Evolutionary conservation across 2,888 invertebrate genomes (phyloP), one percentile per base, ranked within the genome.

Genomic region (Parnassius glacialis): DNA sequence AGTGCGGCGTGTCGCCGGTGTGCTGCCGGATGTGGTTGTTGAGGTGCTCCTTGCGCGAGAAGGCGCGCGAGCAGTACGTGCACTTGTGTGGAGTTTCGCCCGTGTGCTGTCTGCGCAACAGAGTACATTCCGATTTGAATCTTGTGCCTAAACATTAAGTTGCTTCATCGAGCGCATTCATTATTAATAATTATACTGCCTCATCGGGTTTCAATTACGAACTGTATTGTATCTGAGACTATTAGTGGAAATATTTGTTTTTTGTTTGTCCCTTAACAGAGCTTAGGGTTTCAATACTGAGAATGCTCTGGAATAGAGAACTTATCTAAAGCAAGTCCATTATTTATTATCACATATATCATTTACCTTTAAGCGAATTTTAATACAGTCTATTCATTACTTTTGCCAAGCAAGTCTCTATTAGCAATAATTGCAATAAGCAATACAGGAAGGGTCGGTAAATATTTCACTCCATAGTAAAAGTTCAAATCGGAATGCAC

Each of bases 1-100:
- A 87, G 81, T 95, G 95, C 61, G 95, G 95, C 69, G 94, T 94
- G 86, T 94, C 94, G 61, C 95, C 93, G 53, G 93, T 93, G 81
- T 93, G 94, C 70, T 95, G 95, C 87, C 96, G 94, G 79, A 96
- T 93, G 92, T 96, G 96, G 91, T 96, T 96, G 93, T 95, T 96
- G 84, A 96, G 96, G 81, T 97, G 96, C 87, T 96, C 96, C 92
- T 96, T 96, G 78, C 96, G 93, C 73, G 96, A 95, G 90, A 91
- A 92, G 72, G 87, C 84, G 72, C 90, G 88, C 76, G 89, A 80
- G 74, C 92, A 90, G 80, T 68, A 85, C 90, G 95, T 94, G 83
- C 95, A 95, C 85, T 95, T 93, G 88, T 95, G 95, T 75, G 95
- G 95, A 74, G 95, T 95, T 92, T 95, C 95, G 75, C 95, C 96